Evolutionary conservation across 2,888 invertebrate genomes (phyloP).

Genomic region (Rotaria socialis): DNA sequence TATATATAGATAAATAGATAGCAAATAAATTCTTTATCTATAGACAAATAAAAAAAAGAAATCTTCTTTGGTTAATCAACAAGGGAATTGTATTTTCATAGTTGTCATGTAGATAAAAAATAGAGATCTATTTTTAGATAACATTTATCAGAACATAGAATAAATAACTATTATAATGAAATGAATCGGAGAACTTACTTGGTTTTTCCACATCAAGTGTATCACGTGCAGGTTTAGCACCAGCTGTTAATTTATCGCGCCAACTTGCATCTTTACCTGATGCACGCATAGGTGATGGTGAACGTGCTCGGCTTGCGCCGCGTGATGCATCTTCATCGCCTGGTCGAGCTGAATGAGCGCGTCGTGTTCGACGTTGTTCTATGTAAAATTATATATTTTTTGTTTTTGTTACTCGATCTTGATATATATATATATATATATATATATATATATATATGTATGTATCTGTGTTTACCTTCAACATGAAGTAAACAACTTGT

Average conservation of each 20-base stretch:
- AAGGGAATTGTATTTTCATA: background rate
- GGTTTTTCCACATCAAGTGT: slow-evolving; percentile 24
- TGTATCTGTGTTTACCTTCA: slow-evolving; percentile 65
- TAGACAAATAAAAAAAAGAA: background rate
- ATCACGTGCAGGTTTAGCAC: slow-evolving; percentile 24
- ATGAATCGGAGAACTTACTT: background rate
- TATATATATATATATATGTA: background rate
- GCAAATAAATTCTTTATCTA: background rate
- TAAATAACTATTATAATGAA: background rate
- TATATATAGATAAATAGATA: too few relatives aligned
- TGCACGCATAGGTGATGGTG: background rate
- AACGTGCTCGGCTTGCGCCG: background rate
- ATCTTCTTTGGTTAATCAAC: background rate
- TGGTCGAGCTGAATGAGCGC: slow-evolving; percentile 13
- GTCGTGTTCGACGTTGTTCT: slow-evolving; percentile 8
- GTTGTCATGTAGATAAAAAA: background rate
- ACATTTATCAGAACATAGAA: background rate
- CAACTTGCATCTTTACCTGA: background rate
- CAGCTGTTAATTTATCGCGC: slow-evolving; percentile 24
- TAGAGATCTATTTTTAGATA: background rate
- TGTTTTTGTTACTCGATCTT: accelerated
- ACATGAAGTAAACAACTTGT: slow-evolving; percentile 90
- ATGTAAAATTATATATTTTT: background rate
- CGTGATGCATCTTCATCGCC: background rate
- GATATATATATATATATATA: background rate